These are phyloP conservation scores for Aproaerema taeniolella DNA, from an alignment of 2,888 invertebrate genomes.

Conservation along the genomic window DNA sequence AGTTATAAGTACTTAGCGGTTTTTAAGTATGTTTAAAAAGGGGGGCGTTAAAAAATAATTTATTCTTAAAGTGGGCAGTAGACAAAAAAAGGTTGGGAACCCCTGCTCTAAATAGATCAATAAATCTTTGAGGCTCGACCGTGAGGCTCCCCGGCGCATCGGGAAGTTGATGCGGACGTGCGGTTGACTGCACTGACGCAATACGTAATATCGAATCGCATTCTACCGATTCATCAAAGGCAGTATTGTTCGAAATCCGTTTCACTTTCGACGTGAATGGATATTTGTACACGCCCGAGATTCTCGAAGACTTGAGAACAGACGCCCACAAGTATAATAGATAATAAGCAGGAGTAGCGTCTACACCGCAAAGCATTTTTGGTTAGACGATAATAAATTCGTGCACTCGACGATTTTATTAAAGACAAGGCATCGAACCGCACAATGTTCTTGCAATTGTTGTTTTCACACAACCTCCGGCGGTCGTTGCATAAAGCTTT, in stretches of 20 bases:
- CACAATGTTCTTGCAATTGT: conserved; percentile 28
- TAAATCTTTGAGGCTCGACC: too few species aligned
- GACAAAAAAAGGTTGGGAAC: too few species aligned
- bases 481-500: conserved; percentile 33
- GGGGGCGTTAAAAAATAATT: too few species aligned
- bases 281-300: conserved; percentile 4
- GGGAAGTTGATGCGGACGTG: conserved; percentile 3
- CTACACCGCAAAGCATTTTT: conserved; percentile 17
- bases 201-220: conserved; percentile 8
- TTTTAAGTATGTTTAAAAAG: too few species aligned
- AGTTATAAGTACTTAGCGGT: too few species aligned
- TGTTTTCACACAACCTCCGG: conserved; percentile 10
- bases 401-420: conserved; percentile 48
- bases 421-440: conserved; percentile 22
- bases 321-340: conserved; percentile 2
- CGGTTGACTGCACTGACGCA: conserved; percentile 7
- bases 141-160: too few species aligned
- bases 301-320: neutral
- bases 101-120: too few species aligned
- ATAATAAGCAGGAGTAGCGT: neutral
- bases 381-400: conserved; percentile 50
- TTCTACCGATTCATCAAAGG: conserved; percentile 9
- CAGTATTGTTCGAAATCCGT: conserved; percentile 11
- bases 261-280: conserved; percentile 10
- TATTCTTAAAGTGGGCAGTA: too few species aligned